Percentiles rank a stretch among this genome's conserved stretches.
Evolutionary conservation across 1,140 invertebrate species (phyloP).

Genomic region (Penaeus chinensis): DNA sequence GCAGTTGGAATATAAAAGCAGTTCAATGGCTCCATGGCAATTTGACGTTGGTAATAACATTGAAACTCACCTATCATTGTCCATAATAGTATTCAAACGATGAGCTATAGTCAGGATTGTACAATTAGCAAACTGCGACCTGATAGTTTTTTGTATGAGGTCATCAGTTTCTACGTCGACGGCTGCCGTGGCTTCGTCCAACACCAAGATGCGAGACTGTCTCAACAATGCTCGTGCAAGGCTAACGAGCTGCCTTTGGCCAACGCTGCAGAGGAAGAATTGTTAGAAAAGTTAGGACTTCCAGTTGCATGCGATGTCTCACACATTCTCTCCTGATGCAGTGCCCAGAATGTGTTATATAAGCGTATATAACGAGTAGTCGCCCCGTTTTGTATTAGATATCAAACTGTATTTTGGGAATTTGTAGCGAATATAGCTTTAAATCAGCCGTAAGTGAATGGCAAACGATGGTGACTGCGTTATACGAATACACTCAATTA

Average conservation of each 20-base stretch:
- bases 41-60: no score
- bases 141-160: conserved; percentile 89
- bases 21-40: no score
- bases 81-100: conserved; percentile 93
- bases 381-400: no score
- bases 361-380: no score
- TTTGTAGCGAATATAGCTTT: no score
- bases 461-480: no score
- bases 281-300: not conserved
- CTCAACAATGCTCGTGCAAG: conserved; percentile 86
- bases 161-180: conserved; percentile 94
- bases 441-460: no score
- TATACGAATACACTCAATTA: no score
- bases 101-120: conserved; percentile 96
- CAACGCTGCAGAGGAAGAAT: conserved; percentile 71
- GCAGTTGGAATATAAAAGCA: no score
- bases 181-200: conserved; percentile 94
- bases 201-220: conserved; percentile 91
- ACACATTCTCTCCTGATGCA: not conserved
- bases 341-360: no score
- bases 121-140: conserved; percentile 86
- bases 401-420: no score
- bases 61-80: conserved; percentile 78
- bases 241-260: conserved; percentile 87
- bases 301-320: not conserved